Evolutionary conservation across 2,113 vertebrate genomes (phyloP).

Genomic region (Sinosuthora webbiana): DNA sequence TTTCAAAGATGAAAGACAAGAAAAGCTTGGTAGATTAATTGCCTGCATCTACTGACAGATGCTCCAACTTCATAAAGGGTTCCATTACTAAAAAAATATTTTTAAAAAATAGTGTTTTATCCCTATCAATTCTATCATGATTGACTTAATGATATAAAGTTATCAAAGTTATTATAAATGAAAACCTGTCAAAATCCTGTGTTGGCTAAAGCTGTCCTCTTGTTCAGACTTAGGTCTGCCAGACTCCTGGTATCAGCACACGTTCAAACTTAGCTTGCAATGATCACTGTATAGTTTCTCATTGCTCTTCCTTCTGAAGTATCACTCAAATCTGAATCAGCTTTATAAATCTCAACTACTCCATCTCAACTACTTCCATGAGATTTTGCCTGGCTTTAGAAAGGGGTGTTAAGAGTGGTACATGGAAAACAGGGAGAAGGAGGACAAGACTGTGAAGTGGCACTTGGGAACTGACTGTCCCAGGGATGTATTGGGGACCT

Average conservation of each 20-base stretch:
- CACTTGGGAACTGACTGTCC: neutral
- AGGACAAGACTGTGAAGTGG: neutral
- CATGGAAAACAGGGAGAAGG: neutral
- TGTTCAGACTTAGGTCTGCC: neutral
- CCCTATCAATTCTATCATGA: neutral
- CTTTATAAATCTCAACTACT: neutral
- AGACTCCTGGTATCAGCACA: neutral
- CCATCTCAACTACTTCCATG: neutral
- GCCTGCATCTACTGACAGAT: neutral
- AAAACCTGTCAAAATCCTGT: neutral
- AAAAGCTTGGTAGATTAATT: conserved; percentile 3
- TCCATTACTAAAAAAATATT: neutral
- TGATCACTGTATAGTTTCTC: neutral
- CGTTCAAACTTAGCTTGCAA: neutral
- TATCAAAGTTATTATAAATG: neutral
- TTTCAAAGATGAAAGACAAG: neutral
- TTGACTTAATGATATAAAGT: neutral
- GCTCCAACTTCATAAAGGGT: neutral
- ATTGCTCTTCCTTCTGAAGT: neutral
- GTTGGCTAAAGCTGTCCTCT: neutral
- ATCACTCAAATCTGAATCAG: neutral
- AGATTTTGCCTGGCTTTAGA: neutral
- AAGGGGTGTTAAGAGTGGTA: neutral
- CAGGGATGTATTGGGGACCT: neutral
- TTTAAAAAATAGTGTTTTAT: neutral